Conservation (phyloP, 1,140 invertebrate genomes). For the Drosophila varians region DNA sequence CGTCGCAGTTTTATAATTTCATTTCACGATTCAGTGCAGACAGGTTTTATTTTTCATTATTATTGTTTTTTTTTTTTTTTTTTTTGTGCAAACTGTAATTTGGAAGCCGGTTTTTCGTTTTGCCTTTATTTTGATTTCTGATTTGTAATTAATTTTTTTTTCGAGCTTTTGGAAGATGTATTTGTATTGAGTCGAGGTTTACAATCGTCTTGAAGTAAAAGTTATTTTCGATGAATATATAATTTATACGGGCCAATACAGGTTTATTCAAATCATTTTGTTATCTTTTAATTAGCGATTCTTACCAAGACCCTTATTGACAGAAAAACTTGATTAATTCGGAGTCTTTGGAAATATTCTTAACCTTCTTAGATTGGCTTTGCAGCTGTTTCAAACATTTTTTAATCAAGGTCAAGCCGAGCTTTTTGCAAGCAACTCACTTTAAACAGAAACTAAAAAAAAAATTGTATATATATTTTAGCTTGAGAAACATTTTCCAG, state of each 20-base stretch:
- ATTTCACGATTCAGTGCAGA: conserved; percentile 27
- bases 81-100: conserved; percentile 49
- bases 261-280: conserved; percentile 8
- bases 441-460: conserved; percentile 4
- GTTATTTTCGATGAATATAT: conserved; percentile 15
- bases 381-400: conserved; percentile 9
- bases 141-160: conserved; percentile 32
- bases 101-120: conserved; percentile 49
- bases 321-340: neutral
- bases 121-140: conserved; percentile 24
- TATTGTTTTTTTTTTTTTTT: conserved; percentile 31
- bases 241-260: conserved; percentile 3
- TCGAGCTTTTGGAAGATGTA: conserved; percentile 16
- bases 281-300: neutral
- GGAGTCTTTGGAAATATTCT: neutral
- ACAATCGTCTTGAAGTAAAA: conserved; percentile 32
- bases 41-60: conserved; percentile 45
- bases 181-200: conserved; percentile 2
- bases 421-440: conserved; percentile 1
- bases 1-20: conserved; percentile 50
- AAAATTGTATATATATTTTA: conserved; percentile 2
- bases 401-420: conserved; percentile 15
- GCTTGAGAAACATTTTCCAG: conserved; percentile 29
- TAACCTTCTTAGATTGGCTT: conserved; percentile 5
- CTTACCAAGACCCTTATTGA: neutral